A percentile compares a stretch with the other conserved stretches of the same genome.
These are phyloP conservation scores for Bos indicus DNA, from an alignment of 2,113 vertebrate genomes.

Conservation along the genomic window DNA sequence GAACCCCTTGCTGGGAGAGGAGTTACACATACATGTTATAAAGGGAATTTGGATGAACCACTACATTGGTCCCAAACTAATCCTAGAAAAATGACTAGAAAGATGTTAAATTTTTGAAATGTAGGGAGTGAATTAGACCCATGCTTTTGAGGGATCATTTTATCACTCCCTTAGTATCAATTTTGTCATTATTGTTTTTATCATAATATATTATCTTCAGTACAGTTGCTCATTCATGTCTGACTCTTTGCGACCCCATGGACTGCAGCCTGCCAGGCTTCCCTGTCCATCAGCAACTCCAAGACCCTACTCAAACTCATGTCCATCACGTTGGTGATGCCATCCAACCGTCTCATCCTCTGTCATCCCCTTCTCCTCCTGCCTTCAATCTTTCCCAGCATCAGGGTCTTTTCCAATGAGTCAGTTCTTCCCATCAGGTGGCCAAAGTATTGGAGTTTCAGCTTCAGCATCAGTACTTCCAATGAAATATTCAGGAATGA, in stretches of 20 bases:
- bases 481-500: not conserved
- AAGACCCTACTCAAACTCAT: not conserved
- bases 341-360: not conserved
- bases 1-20: not conserved
- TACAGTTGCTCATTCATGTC: not conserved
- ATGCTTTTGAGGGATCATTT: not conserved
- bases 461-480: not conserved
- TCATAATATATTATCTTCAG: not conserved
- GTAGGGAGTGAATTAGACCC: not conserved
- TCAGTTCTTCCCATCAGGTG: not conserved
- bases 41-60: not conserved
- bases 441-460: not conserved
- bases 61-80: not conserved
- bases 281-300: not conserved
- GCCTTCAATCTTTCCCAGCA: not conserved
- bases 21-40: not conserved
- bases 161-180: not conserved
- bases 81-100: not conserved
- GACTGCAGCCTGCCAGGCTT: not conserved
- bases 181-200: not conserved
- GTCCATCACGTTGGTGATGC: not conserved
- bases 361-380: not conserved
- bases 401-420: not conserved
- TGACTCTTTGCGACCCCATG: not conserved
- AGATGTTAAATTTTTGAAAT: not conserved